Conservation (phyloP, 2,888 invertebrate species). For the Polydrusus tereticollis region DNA sequence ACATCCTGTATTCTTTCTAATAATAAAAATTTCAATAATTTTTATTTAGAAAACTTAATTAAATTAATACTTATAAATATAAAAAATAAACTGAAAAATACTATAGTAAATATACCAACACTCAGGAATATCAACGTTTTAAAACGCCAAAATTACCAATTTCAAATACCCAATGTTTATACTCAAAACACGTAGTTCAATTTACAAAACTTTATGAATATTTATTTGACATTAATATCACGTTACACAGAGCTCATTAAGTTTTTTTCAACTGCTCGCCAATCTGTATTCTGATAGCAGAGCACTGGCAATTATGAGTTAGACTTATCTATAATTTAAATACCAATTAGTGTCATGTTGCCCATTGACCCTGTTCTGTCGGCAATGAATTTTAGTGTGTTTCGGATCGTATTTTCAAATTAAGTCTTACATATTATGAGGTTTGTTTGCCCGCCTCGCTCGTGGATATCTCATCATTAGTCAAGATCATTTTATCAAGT, state of each 20-base stretch:
- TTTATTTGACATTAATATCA: background rate
- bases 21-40: too few species aligned
- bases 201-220: background rate
- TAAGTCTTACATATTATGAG: background rate
- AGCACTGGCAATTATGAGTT: background rate
- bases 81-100: too few species aligned
- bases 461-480: too few species aligned
- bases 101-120: too few species aligned
- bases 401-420: background rate
- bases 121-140: too few species aligned
- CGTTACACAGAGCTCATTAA: background rate
- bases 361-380: slow-evolving; percentile 1
- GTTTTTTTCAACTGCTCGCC: background rate
- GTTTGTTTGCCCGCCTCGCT: too few species aligned
- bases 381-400: background rate
- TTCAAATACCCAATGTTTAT: too few species aligned
- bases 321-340: slow-evolving; percentile 25
- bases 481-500: too few species aligned
- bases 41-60: too few species aligned
- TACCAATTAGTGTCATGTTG: slow-evolving; percentile 12
- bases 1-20: too few species aligned
- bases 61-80: too few species aligned
- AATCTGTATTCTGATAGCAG: slow-evolving; percentile 13
- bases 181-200: background rate
- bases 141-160: too few species aligned